Evolutionary conservation across 1,140 invertebrate species (phyloP), one percentile per base, ranked within the genome.

Genomic region (Tribolium castaneum): DNA sequence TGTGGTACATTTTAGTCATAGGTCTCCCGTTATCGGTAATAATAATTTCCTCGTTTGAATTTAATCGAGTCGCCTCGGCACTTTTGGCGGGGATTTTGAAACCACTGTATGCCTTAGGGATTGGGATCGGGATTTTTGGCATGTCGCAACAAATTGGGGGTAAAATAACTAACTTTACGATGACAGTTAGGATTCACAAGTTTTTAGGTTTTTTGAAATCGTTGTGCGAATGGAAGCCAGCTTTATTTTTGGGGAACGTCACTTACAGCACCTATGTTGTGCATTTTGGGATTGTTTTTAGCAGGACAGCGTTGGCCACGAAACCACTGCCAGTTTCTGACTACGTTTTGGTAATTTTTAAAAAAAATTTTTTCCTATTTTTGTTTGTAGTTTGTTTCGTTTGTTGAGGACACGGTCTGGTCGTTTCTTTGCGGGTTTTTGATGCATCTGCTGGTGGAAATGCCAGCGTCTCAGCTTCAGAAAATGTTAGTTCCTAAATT

Each of bases 241-340:
- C 76, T 7, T n/a, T 81, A 4, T 80, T 83, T 51, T 14, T 83
- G 13, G 80, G 82, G 13, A 81, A 80, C 59, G 62, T 83, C 3
- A 83, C 82, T 7, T 83, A 81, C 34, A 80, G 78, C 30, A 81
- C 78, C 5, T 83, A 83, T 34, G 45, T 83, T n/a, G 72, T 79
- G 1, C 82, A 83, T 70, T 80, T 73, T 76, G 70, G 70, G 9
- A 62, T 81, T 14, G 80, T 83, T 3, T 83, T 83, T 35, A 77
- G 51, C 39, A 73, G 82, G 54, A 78, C 75, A 7, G 70, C 66
- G 3, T 45, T 39, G 14, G 35, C 75, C 6, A 72, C 7, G 35
- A 16, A 78, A 13, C 77, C 77, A 0, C 10, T 81, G 5, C 71
- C 50, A 22, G 39, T 82, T 2, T 80, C 81, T 0, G 78, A 80